A percentile compares a stretch with the other conserved stretches of the same genome.
Conservation (phyloP, 2,888 invertebrate genomes). For the Muscina levida region DNA sequence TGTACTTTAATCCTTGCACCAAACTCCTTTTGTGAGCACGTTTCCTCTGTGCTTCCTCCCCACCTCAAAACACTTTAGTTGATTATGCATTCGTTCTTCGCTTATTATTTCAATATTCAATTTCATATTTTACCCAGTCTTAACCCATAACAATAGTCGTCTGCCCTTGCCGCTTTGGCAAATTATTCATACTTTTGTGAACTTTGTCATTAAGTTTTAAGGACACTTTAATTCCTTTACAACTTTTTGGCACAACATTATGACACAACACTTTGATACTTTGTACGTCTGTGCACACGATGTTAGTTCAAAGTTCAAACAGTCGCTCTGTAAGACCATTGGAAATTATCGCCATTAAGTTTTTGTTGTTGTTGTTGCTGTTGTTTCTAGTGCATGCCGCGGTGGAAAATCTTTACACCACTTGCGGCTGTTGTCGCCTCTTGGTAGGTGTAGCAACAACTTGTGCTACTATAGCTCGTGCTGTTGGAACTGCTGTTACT, state of each 20-base stretch:
- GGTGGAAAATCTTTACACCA: conserved; percentile 19
- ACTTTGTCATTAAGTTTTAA: conserved; percentile 50
- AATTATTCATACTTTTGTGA: conserved; percentile 43
- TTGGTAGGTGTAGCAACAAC: conserved; percentile 17
- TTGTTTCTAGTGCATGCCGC: neutral
- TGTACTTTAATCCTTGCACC: too few species aligned
- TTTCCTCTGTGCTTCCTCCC: too few species aligned
- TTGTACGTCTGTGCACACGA: neutral
- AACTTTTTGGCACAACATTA: conserved; percentile 46
- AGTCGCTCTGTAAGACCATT: conserved; percentile 37
- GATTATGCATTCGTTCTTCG: neutral
- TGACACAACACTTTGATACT: conserved; percentile 7
- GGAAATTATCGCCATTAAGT: conserved; percentile 32
- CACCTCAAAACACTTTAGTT: neutral
- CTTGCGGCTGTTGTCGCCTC: conserved; percentile 11
- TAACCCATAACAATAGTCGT: too few species aligned
- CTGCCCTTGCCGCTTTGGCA: neutral
- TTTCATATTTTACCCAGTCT: conserved; percentile 12
- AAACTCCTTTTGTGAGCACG: too few species aligned
- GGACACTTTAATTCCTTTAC: conserved; percentile 42
- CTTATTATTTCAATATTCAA: neutral
- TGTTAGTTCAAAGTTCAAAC: conserved; percentile 61
- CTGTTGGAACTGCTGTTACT: conserved; percentile 58
- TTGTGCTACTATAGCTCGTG: neutral
- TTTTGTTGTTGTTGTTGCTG: neutral